These are phyloP conservation scores for Malurus splendens DNA, from an alignment of 2,797 vertebrate species.

Conservation along the genomic window DNA sequence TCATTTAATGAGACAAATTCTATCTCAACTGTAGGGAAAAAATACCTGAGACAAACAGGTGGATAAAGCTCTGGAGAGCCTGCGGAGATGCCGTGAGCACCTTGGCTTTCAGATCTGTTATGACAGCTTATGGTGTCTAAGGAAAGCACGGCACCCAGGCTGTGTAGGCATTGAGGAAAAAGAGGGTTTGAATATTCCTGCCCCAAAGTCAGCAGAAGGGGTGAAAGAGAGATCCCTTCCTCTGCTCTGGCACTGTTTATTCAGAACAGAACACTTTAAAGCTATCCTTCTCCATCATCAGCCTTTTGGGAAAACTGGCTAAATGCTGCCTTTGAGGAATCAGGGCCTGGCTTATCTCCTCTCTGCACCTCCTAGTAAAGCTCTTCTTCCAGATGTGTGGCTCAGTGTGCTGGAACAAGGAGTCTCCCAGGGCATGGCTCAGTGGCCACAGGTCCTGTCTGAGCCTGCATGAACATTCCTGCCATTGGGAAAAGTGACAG, in stretches of 20 bases:
- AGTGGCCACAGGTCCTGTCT: background rate
- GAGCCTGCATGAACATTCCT: background rate
- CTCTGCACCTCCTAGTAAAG: background rate
- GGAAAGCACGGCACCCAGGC: background rate
- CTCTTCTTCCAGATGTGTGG: background rate
- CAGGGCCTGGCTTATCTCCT: background rate
- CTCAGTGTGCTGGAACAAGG: background rate
- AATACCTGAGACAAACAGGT: background rate
- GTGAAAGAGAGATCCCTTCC: background rate
- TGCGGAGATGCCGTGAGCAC: rapidly evolving
- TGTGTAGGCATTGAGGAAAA: background rate
- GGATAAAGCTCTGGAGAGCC: background rate
- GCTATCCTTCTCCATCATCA: background rate
- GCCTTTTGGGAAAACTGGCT: background rate
- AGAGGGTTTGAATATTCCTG: background rate
- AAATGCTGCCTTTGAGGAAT: background rate
- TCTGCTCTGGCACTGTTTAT: background rate
- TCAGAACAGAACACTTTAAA: background rate
- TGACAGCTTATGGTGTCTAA: rapidly evolving
- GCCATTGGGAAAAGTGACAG: background rate
- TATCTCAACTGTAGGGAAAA: background rate
- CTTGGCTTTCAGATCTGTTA: background rate
- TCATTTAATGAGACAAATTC: background rate
- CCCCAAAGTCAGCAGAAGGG: background rate
- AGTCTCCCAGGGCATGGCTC: background rate